Conservation (phyloP, 2,797 vertebrate species). For the Gouania willdenowi region DNA sequence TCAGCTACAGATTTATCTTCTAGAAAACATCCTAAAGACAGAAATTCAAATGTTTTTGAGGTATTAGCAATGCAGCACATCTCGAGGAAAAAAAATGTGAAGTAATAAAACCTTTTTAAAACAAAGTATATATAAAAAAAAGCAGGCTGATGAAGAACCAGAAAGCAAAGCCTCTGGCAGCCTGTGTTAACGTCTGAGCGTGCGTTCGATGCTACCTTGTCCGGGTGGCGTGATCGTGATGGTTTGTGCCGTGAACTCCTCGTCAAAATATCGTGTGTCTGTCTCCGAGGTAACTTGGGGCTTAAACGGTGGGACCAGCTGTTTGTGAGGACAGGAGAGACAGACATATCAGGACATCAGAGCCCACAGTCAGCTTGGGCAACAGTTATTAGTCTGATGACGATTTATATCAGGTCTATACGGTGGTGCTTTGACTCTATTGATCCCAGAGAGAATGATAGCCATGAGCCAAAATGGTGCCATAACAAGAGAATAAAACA, state of each 20-base stretch:
- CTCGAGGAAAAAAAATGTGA: too few relatives aligned
- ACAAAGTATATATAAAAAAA: too few relatives aligned
- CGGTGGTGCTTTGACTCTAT: not conserved
- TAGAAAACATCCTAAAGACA: too few relatives aligned
- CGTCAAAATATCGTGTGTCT: slow-evolving; percentile 95
- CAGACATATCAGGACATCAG: slow-evolving; percentile 43
- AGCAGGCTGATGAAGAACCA: not conserved
- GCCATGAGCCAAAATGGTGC: not conserved
- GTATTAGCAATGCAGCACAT: too few relatives aligned
- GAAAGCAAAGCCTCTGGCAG: not conserved
- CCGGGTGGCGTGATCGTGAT: slow-evolving; percentile 97
- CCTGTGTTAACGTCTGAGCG: not conserved
- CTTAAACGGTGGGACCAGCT: slow-evolving; percentile 94
- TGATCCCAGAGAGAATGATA: not conserved
- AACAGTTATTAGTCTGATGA: slow-evolving; percentile 32
- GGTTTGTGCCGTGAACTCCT: slow-evolving; percentile 97
- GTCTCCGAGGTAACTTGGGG: slow-evolving; percentile 98
- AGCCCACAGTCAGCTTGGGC: slow-evolving; percentile 13
- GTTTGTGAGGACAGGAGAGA: slow-evolving; percentile 40
- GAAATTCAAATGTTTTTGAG: too few relatives aligned
- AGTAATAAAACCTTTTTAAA: too few relatives aligned
- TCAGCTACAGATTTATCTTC: too few relatives aligned
- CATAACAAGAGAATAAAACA: not conserved
- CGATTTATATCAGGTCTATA: slow-evolving; percentile 8
- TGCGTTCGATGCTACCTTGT: slow-evolving; percentile 81